Base-by-base conservation (phyloP, 2,888 invertebrate genomes). In the Idaea dimidiata region DNA sequence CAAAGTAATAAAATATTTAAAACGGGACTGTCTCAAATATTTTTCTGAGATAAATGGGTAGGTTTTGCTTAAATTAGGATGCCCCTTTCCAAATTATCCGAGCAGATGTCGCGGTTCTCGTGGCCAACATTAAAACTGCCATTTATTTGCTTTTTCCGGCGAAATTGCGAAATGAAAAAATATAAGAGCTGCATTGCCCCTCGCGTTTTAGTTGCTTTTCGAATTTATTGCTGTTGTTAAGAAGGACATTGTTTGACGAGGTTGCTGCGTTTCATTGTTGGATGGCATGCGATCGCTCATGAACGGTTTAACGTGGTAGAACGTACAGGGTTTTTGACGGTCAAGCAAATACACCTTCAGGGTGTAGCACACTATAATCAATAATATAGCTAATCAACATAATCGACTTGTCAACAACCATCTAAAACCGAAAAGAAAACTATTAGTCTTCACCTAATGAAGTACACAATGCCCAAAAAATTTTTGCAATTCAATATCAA, bases 101-200 rank as follows among this genome's bases (percentile, higher is more conserved):
- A 68, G 61, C 80, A 81, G 79, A 80, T 81, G 79, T 73, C 75
- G 72, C 71, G 65, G 68, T 68, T 72, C 72, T 65, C 70, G 70
- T 66, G 70, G 71, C 66, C 64, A 62, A 65, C 69, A 81, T 80
- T 80, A 79, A 78, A 76, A 75, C 60, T 74, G 72, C 72, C 71
- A 70, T 76, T 75, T 75, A 73, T 73, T 66, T 74, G 71, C 75
- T 77, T 80, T 80, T 79, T 79, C 67, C 66, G 65, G 70, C 66
- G 69, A 72, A 72, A 71, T 70, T 68, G 65, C 72, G 53, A 64
- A 66, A 70, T 70, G 68, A 72, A 63, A 68, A 67, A 72, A 66
- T 24, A 64, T 70, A 62, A 66, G 63, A 65, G 70, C 59, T 61
- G 63, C 59, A 65, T 62, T 59, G 57, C 60, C 66, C 53, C 61